Percentiles rank a stretch among this genome's conserved stretches.
Evolutionary conservation across 2,113 vertebrate genomes (phyloP).

Genomic region (Carassius auratus): DNA sequence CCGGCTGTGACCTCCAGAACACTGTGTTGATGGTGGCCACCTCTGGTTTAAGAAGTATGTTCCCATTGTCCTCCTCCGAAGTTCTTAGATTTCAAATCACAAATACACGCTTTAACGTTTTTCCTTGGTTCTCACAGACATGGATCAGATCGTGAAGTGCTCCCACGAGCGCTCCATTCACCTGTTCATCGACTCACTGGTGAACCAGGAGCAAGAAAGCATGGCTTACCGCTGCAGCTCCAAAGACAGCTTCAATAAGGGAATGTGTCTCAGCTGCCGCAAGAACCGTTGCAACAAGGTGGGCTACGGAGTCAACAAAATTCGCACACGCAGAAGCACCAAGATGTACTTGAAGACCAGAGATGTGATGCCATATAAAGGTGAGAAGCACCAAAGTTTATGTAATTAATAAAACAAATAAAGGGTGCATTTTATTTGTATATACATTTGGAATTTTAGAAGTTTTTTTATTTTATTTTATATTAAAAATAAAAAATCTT

Average conservation of each 20-base stretch:
- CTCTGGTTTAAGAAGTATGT: slow-evolving; percentile 84
- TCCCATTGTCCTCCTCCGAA: neutral
- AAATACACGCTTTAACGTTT: neutral
- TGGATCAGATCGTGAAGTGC: slow-evolving; percentile 95
- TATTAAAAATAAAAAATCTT: slow-evolving; percentile 5
- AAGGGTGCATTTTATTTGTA: neutral
- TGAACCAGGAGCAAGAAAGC: slow-evolving; percentile 86
- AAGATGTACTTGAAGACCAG: slow-evolving; percentile 96
- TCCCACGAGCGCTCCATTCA: slow-evolving; percentile 97
- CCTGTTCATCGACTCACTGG: slow-evolving; percentile 95
- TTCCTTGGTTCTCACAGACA: slow-evolving; percentile 71
- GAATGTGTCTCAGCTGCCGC: slow-evolving; percentile 92
- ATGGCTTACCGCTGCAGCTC: slow-evolving; percentile 90
- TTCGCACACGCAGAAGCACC: slow-evolving; percentile 82
- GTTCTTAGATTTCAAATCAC: neutral
- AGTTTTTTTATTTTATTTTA: neutral
- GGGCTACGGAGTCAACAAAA: slow-evolving; percentile 90
- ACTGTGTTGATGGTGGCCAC: slow-evolving; percentile 87
- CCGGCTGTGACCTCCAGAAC: slow-evolving; percentile 90
- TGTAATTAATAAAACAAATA: neutral
- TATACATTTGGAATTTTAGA: no score
- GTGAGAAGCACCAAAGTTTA: slow-evolving; percentile 65
- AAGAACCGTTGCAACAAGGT: slow-evolving; percentile 97
- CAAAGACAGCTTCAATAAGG: slow-evolving; percentile 91
- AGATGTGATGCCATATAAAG: slow-evolving; percentile 93